Conservation (phyloP, 2,888 invertebrate species). For the Mantis religiosa region DNA sequence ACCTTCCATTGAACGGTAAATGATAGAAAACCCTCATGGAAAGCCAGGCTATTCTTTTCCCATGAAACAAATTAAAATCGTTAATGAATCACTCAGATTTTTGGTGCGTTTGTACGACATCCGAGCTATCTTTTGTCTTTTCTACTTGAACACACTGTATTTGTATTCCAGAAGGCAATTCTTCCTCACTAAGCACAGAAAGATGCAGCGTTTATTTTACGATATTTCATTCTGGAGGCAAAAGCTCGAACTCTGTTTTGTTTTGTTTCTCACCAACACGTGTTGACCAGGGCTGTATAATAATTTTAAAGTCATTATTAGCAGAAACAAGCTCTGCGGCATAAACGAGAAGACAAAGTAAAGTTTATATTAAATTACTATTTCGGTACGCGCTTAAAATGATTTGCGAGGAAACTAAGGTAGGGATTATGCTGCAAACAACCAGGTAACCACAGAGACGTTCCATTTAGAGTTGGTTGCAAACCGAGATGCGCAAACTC, state of each 20-base stretch:
- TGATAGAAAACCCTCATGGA: too few relatives aligned
- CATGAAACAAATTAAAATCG: too few relatives aligned
- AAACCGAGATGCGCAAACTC: background rate
- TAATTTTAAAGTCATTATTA: background rate
- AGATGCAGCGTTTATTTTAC: background rate
- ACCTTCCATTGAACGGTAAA: too few relatives aligned
- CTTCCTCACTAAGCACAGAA: background rate
- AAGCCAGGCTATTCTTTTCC: too few relatives aligned
- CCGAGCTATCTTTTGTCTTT: too few relatives aligned
- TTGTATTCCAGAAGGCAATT: too few relatives aligned
- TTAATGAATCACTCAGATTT: too few relatives aligned
- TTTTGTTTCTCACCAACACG: background rate
- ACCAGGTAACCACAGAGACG: background rate
- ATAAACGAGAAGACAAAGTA: background rate
- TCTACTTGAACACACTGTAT: too few relatives aligned
- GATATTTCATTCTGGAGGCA: background rate
- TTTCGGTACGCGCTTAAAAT: background rate
- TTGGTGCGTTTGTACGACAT: too few relatives aligned
- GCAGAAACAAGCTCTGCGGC: background rate
- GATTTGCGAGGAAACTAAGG: background rate
- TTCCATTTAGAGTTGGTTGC: too few relatives aligned
- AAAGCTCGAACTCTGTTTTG: background rate
- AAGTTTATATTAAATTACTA: background rate
- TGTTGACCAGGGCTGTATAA: background rate
- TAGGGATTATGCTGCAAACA: background rate